These are phyloP conservation scores for Pseudocheirus occidentalis DNA, from an alignment of 2,797 vertebrate genomes.

Conservation along the genomic window DNA sequence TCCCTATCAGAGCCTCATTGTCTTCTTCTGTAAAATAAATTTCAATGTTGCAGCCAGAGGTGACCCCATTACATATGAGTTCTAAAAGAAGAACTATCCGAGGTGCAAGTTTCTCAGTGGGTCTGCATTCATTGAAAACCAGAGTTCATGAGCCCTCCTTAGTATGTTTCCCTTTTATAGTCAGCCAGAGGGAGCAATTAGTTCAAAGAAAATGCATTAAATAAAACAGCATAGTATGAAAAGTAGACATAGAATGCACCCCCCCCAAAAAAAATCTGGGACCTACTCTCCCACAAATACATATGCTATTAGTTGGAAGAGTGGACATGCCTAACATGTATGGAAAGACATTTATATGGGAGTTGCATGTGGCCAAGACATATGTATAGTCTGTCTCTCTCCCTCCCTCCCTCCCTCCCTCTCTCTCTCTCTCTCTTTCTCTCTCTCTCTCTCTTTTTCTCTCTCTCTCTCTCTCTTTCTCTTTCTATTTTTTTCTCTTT, in stretches of 20 bases:
- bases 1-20: not conserved
- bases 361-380: not conserved
- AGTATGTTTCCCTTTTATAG: not conserved
- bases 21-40: not conserved
- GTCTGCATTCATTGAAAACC: not conserved
- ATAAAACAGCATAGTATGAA: not conserved
- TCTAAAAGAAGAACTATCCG: not conserved
- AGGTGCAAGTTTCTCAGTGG: not conserved
- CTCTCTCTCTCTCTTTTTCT: not conserved
- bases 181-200: not conserved
- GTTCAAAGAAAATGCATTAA: not conserved
- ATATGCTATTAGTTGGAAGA: not conserved
- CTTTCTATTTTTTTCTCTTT: not conserved
- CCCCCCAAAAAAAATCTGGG: not conserved
- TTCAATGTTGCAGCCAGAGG: not conserved
- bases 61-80: not conserved
- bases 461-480: no score
- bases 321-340: not conserved
- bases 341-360: not conserved
- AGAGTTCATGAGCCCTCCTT: not conserved
- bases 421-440: not conserved
- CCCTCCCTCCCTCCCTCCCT: no score
- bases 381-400: not conserved
- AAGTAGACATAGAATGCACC: not conserved
- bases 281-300: not conserved